Percentiles rank a stretch among this genome's conserved stretches.
Conservation (phyloP, 2,888 invertebrate genomes). For the Netelia virgata region DNA sequence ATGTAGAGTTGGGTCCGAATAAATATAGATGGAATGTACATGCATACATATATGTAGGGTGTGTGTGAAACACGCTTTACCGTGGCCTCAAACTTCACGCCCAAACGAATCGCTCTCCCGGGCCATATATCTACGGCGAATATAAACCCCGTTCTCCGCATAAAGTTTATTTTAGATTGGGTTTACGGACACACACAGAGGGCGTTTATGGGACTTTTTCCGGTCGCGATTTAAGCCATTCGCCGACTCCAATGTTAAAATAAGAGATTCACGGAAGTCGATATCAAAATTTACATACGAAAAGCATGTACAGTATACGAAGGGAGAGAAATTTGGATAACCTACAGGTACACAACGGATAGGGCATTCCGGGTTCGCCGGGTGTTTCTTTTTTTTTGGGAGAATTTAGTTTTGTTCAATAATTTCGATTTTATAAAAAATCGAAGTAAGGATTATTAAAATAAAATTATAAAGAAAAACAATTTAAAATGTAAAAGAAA, state of each 20-base stretch:
- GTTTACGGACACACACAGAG: not conserved
- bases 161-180: conserved; percentile 32
- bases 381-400: not conserved
- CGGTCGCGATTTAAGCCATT: conserved; percentile 7
- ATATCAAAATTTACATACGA: conserved; percentile 7
- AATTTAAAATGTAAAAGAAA: no score
- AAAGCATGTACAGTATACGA: not conserved
- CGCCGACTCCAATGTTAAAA: conserved; percentile 12
- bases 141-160: conserved; percentile 19
- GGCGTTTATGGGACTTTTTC: not conserved
- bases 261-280: not conserved
- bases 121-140: conserved; percentile 19
- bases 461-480: no score
- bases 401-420: not conserved
- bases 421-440: no score
- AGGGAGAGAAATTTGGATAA: not conserved
- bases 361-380: not conserved
- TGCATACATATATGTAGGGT: not conserved
- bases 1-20: conserved; percentile 5
- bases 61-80: not conserved
- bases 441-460: no score
- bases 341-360: not conserved
- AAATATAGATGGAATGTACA: conserved; percentile 32
- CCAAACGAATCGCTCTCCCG: conserved; percentile 33
- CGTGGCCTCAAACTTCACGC: conserved; percentile 36